Base-by-base conservation (phyloP, 1,140 invertebrate genomes). In the Sitophilus oryzae region DNA sequence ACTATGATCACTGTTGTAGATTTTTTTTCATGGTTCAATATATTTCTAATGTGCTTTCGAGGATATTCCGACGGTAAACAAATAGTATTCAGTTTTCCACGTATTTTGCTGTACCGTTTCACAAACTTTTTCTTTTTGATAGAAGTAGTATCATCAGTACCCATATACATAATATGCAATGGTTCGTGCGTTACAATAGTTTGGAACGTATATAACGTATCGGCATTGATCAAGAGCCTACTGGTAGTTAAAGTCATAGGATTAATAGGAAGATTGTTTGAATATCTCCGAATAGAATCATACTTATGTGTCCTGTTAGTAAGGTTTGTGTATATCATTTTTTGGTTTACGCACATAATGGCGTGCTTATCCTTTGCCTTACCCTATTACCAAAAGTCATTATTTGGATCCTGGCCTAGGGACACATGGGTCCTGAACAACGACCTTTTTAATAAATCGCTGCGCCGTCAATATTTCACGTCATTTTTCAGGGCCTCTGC, bases 401-500 rank as follows among this genome's bases (percentile, higher is more conserved):
- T 41, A 1, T 3, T 18, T 3, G 37, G 48, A 3, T 9, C 11
- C 9, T 40, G 14, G 8, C 18, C 23, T 22, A 16, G 20, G 16
- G 16, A 34, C 23, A 38, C 34, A 14, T 37, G 55, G 48, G 34
- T 44, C 6, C 25, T 38, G 19, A 20, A 36, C 6, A 6, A 20
- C 4, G 20, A 47, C 18, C 23, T 45, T 8, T 2, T 37, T 14
- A 3, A 44, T 8, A 10, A 25, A n/a, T n/a, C 14, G 3, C 21
- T 52, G 0, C 14, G 18, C 8, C 3, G 21, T 3, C 41, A 46
- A 18, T 52, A 52, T 38, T 14, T 9, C 1, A n/a, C 30, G 15
- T 19, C 56, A 4, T 58, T 58, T 35, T 52, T 47, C 8, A 49
- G 49, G 25, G 23, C 36, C 2, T 52, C 50, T 14, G 45, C 50